Evolutionary conservation across 2,113 vertebrate species (phyloP), one percentile per base, ranked within the genome.

Genomic region (Camelus dromedarius): DNA sequence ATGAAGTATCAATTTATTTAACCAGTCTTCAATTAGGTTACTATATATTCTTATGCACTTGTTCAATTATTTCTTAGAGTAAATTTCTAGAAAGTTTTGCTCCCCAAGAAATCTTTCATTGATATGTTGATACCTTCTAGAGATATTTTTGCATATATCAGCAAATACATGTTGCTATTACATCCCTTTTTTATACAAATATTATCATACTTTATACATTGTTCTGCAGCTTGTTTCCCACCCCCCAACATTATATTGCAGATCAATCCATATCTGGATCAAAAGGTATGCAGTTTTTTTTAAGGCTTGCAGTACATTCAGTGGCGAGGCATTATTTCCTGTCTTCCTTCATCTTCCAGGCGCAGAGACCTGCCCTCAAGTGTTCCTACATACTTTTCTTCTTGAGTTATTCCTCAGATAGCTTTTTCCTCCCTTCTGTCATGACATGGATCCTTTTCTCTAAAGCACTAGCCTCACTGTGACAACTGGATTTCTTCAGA

Each of bases 61-160:
- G 35, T 95, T 95, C 54, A 77, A 50, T 69, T 80, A 85, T 97
- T 80, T 93, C 67, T 70, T 83, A 83, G 52, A 69, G 30, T 79
- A 96, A 87, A 95, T 95, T 91, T 16, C 89, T 82, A 82, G 60
- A 32, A 82, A 76, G 82, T 82, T 90, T 93, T 95, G 35, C 56
- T 84, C 24, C 38, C 14, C 30, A 79, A 93, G 75, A 91, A 6
- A 64, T 64, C 8, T 77, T 48, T 93, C 54, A 79, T 11, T 48
- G 24, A 75, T 95, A 84, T 50, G 8, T 93, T 93, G 5, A 58
- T 80, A 81, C 19, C 22, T 89, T 80, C 72, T 81, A 70, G 30
- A 84, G 76, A 62, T 93, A 92, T 30, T 84, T 75, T 90, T 62
- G 56, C 54, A 60, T 79, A 46, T 83, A 83, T 69, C 50, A 96